A percentile compares a stretch with the other conserved stretches of the same genome.
Conservation (phyloP, 2,888 invertebrate species). For the Lacanobia oleracea region DNA sequence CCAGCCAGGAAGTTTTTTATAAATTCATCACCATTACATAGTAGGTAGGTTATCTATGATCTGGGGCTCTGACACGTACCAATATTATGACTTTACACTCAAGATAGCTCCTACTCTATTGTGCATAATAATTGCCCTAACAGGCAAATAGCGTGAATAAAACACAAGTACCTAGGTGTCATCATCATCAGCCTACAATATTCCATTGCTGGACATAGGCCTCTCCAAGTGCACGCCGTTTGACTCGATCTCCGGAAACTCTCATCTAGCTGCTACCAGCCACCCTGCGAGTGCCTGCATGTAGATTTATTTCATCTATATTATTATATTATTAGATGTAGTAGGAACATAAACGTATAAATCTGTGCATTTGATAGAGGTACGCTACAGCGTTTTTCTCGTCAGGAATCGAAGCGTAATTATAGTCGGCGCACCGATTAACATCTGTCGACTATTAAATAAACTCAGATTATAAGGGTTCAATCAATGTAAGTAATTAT, state of each 20-base stretch:
- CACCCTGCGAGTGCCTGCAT: too few species aligned
- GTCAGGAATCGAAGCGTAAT: conserved; percentile 88
- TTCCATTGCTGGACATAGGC: too few species aligned
- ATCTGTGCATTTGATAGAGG: conserved; percentile 71
- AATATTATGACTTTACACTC: conserved; percentile 33
- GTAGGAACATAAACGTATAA: conserved; percentile 58
- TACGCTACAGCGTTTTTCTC: conserved; percentile 85
- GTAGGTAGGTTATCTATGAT: conserved; percentile 25
- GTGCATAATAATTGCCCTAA: conserved; percentile 8
- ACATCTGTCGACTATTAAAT: conserved; percentile 91
- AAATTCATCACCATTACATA: conserved; percentile 12
- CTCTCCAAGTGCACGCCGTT: too few species aligned
- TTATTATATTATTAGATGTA: conserved; percentile 10
- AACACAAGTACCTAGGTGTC: too few species aligned
- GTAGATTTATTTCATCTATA: background rate
- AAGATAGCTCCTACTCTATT: conserved; percentile 2
- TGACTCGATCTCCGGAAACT: too few species aligned
- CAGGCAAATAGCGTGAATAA: background rate
- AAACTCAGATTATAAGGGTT: conserved; percentile 89
- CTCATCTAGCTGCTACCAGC: too few species aligned
- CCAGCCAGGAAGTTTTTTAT: background rate
- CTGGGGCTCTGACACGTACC: conserved; percentile 13
- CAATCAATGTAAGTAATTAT: conserved; percentile 90
- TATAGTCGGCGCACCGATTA: conserved; percentile 88
- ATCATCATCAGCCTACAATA: too few species aligned